These are phyloP conservation scores for Argentina silus DNA, from an alignment of 2,797 vertebrate genomes.

Conservation along the genomic window DNA sequence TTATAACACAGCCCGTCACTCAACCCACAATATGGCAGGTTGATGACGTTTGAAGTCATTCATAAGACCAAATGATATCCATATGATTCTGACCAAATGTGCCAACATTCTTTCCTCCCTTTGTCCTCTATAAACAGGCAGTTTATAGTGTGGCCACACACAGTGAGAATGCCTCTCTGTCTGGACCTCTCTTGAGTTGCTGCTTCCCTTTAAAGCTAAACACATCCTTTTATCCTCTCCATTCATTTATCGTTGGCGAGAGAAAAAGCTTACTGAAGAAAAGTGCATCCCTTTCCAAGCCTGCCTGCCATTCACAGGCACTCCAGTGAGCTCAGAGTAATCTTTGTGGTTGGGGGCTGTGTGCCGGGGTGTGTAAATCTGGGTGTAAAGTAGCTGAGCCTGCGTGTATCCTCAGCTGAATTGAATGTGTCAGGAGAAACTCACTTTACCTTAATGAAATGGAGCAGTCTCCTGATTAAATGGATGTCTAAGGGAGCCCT, in stretches of 20 bases:
- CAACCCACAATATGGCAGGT: no score
- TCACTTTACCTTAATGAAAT: conserved; percentile 43
- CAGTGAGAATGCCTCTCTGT: conserved; percentile 1
- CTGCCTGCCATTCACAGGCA: conserved; percentile 13
- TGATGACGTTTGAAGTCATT: no score
- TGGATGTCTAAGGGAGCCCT: conserved; percentile 8
- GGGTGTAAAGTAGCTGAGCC: conserved; percentile 1
- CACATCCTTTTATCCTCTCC: conserved; percentile 22
- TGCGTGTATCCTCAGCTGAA: conserved; percentile 9
- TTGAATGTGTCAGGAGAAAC: conserved; percentile 28
- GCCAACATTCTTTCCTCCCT: no score
- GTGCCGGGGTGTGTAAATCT: conserved; percentile 4
- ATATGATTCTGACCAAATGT: no score
- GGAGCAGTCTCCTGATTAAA: conserved; percentile 43
- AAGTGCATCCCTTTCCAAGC: background rate
- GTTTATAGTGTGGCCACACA: background rate
- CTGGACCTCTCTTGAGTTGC: conserved; percentile 20
- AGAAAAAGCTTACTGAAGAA: conserved; percentile 20
- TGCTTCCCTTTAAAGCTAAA: conserved; percentile 12
- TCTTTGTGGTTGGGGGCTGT: background rate
- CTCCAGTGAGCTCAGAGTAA: background rate
- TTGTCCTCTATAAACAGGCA: no score
- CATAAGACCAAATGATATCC: no score
- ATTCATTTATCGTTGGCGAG: conserved; percentile 32
- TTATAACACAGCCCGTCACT: no score